Evolutionary conservation across 2,113 vertebrate genomes (phyloP).

Genomic region (Trogon melanurus): DNA sequence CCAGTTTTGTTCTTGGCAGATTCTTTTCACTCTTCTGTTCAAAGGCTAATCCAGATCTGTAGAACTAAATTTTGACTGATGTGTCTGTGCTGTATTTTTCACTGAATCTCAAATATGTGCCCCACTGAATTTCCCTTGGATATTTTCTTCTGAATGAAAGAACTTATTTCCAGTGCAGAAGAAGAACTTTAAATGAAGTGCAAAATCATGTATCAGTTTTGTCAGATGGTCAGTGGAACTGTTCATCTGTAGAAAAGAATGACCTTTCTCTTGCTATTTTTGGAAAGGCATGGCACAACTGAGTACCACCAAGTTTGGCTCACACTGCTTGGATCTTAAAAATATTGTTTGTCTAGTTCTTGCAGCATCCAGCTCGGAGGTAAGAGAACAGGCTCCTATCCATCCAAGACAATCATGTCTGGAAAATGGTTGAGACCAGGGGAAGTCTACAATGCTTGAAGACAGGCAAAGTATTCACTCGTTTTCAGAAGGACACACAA

Average conservation of each 20-base stretch:
- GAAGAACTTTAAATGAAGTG: background rate
- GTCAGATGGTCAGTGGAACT: background rate
- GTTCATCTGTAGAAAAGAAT: background rate
- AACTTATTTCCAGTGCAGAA: background rate
- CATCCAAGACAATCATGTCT: background rate
- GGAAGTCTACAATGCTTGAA: background rate
- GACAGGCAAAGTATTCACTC: fast-evolving
- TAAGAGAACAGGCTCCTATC: background rate
- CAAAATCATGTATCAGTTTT: background rate
- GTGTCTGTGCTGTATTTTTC: background rate
- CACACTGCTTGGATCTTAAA: background rate
- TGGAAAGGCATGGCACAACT: background rate
- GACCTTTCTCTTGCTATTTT: background rate
- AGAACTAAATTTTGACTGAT: background rate
- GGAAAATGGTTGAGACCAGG: background rate
- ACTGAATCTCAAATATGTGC: background rate
- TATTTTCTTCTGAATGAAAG: background rate
- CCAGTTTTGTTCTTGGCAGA: background rate
- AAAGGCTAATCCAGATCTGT: background rate
- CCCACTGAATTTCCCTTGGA: background rate
- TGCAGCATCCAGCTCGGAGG: background rate
- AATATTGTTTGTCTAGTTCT: background rate
- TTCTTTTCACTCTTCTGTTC: background rate
- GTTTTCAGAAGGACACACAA: background rate
- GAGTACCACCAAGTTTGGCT: background rate